Evolutionary conservation across 2,888 invertebrate genomes (phyloP), one percentile per base, ranked within the genome.

Genomic region (Endotricha flammealis): DNA sequence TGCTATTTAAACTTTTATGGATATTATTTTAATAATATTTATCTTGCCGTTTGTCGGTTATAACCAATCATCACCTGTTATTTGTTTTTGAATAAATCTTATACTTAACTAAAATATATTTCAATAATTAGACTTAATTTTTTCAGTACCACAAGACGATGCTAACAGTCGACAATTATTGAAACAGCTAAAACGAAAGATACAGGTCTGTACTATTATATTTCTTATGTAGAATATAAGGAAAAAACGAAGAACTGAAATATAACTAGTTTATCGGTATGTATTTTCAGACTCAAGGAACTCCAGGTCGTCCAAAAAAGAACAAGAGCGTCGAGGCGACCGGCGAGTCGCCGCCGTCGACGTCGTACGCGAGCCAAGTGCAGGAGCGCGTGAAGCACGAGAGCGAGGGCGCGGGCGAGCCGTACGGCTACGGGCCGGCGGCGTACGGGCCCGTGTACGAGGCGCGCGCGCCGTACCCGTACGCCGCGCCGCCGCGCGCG

Each of bases 101-200:
- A n/a, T n/a, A n/a, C n/a, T n/a, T n/a, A n/a, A n/a, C n/a, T n/a
- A n/a, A n/a, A n/a, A n/a, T n/a, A n/a, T n/a, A 32, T 11, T 20
- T 30, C 2, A 28, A 13, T 27, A 8, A 30, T 9, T 34, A 17
- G 12, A 35, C 22, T 16, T 16, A 32, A 12, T 39, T 36, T 41
- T 64, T 61, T 12, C 53, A 77, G 77, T 60, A 30, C 53, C 70
- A 30, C 40, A 65, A 16, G 85, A 85, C 14, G 85, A 85, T 14
- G 49, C 69, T 13, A 57, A 74, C 10, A 80, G 78, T 49, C 67
- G 76, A 37, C 85, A 82, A 32, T 51, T 85, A 23, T 74, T 87
- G 49, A 85, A 81, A 41, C 85, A 85, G 41, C 57, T 87, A 2
- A 87, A 87, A 51, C 66, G 87, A 44, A 87, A 87, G 62, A 69